Evolutionary conservation across 2,113 vertebrate genomes (phyloP), one percentile per base, ranked within the genome.

Genomic region (Pavo muticus): DNA sequence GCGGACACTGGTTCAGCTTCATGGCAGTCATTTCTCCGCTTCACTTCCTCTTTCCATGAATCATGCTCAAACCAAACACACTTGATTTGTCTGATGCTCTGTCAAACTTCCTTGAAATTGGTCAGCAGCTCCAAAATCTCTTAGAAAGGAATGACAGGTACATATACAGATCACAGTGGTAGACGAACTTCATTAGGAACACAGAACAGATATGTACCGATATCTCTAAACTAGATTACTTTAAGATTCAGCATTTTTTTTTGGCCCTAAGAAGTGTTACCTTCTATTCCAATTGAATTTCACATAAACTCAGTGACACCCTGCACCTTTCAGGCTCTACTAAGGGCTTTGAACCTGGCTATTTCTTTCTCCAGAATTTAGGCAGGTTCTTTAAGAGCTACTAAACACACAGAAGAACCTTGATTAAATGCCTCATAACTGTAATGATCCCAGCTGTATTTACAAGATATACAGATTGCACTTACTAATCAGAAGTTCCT

Each of bases 21-120:
- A 39, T 68, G 64, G 45, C 64, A 80, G 37, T 76, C 0, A 0
- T 90, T 91, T 80, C 69, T 80, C 45, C 2, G 2, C 45, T 56
- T 94, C 11, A 4, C 59, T 85, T 85, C 48, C 44, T 50, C 64
- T 68, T 77, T 50, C 72, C 21, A n/a, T 64, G 48, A 84, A 77
- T 90, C 72, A 35, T 12, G 14, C 67, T 77, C 85, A 56, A 45
- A 77, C 20, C 63, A 61, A 91, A 80, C 60, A 83, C 21, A 7
- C 25, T 60, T 56, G 17, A 75, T 88, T 88, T 35, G 88, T 17
- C 54, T 76, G 30, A 67, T 74, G 5, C 57, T 94, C 32, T 71
- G 21, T 86, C 73, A 81, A 84, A 64, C 56, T 45, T 80, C 45
- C 37, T 91, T 5, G 2, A 74, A 93, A 90, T 7, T 64, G 23